A percentile compares a stretch with the other conserved stretches of the same genome.
Evolutionary conservation across 2,113 vertebrate genomes (phyloP).

Genomic region (Mohoua ochrocephala): DNA sequence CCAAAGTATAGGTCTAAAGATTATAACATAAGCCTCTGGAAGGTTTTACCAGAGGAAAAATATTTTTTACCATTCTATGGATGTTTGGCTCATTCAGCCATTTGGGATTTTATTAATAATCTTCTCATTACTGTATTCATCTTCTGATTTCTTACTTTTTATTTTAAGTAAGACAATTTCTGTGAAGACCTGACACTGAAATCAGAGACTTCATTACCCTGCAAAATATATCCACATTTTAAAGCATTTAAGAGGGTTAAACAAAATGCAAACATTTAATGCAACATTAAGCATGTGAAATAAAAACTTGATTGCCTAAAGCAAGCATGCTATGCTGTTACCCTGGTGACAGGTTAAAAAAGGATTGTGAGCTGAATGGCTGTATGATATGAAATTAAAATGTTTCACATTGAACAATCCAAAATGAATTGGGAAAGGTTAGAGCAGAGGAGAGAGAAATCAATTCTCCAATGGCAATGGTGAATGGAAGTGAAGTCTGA

Average conservation of each 20-base stretch:
- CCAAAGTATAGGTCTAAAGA: neutral
- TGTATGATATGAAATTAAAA: constrained; percentile 95
- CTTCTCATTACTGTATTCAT: constrained; percentile 58
- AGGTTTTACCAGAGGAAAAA: constrained; percentile 14
- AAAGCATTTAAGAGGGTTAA: constrained; percentile 76
- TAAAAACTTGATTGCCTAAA: constrained; percentile 80
- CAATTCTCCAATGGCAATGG: constrained; percentile 89
- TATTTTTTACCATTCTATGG: constrained; percentile 3
- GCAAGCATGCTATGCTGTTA: constrained; percentile 78
- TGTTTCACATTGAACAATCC: constrained; percentile 95
- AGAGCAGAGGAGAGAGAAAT: constrained; percentile 88
- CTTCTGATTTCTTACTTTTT: constrained; percentile 60
- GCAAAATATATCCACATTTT: constrained; percentile 66
- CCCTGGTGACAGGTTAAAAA: constrained; percentile 84
- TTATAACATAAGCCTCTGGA: constrained; percentile 8
- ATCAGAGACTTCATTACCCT: constrained; percentile 68
- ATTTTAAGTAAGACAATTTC: constrained; percentile 57
- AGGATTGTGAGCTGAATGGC: constrained; percentile 81
- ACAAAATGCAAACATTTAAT: constrained; percentile 81
- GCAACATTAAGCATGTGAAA: constrained; percentile 80
- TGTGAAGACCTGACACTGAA: constrained; percentile 61
- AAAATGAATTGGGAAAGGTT: constrained; percentile 91
- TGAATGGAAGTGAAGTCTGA: constrained; percentile 89
- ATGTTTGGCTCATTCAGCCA: constrained; percentile 39
- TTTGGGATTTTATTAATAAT: constrained; percentile 64